Evolutionary conservation across 2,888 invertebrate species (phyloP).

Genomic region (Drosophila austrosaltans): DNA sequence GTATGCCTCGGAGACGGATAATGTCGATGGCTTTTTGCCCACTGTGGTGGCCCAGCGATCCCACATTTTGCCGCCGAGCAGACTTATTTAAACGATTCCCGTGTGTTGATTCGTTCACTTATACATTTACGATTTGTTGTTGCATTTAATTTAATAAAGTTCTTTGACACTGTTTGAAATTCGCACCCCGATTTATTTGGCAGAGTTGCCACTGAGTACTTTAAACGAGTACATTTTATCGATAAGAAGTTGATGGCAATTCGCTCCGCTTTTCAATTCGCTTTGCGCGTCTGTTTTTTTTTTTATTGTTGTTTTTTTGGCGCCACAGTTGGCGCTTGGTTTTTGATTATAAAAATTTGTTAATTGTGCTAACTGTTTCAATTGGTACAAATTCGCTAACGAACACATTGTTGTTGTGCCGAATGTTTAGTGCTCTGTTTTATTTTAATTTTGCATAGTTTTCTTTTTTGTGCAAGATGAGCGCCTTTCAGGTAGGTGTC

Average conservation of each 20-base stretch:
- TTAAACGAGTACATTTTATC: background rate
- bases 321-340: slow-evolving; percentile 9
- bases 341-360: slow-evolving; percentile 48
- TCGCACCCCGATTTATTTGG: background rate
- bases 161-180: slow-evolving; percentile 2
- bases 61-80: slow-evolving; percentile 47
- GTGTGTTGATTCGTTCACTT: background rate
- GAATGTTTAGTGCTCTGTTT: slow-evolving; percentile 1
- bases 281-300: no score
- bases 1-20: slow-evolving; percentile 63
- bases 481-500: slow-evolving; percentile 81
- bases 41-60: slow-evolving; percentile 2
- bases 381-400: slow-evolving; percentile 25
- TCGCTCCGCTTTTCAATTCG: no score
- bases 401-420: background rate
- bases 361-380: slow-evolving; percentile 47
- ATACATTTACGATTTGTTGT: slow-evolving; percentile 29
- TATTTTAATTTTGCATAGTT: background rate
- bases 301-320: no score
- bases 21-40: slow-evolving; percentile 6
- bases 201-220: background rate
- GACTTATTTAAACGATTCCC: slow-evolving; percentile 32
- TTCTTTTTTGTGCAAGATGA: slow-evolving; percentile 64
- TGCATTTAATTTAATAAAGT: slow-evolving; percentile 20
- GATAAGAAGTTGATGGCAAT: background rate